Evolutionary conservation across 2,797 vertebrate species (phyloP).

Genomic region (Mus spretus): DNA sequence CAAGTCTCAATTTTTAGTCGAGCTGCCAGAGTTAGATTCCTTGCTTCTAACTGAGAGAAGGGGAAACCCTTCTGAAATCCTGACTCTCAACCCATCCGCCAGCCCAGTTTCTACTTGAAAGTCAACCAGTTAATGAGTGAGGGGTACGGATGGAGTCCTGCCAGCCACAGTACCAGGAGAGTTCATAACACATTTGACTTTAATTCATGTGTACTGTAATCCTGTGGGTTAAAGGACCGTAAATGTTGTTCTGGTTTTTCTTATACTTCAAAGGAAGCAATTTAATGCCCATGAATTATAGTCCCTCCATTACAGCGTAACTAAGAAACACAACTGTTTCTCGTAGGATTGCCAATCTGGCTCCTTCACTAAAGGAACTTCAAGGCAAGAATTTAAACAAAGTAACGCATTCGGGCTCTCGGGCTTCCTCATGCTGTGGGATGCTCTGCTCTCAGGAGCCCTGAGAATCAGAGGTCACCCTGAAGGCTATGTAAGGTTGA

Average conservation of each 20-base stretch:
- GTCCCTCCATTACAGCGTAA: conserved; percentile 71
- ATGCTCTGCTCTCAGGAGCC: neutral
- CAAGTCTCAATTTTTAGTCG: neutral
- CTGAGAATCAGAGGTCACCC: neutral
- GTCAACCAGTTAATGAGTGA: conserved; percentile 60
- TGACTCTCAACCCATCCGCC: neutral
- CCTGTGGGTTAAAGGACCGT: conserved; percentile 77
- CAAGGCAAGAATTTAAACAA: conserved; percentile 82
- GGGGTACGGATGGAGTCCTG: conserved; percentile 43
- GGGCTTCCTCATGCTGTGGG: conserved; percentile 62
- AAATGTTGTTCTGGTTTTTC: conserved; percentile 82
- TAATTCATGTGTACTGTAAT: conserved; percentile 78
- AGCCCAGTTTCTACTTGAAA: conserved; percentile 51
- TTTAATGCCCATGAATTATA: conserved; percentile 83
- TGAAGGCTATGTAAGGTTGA: neutral
- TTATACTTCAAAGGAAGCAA: conserved; percentile 85
- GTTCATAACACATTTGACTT: conserved; percentile 72
- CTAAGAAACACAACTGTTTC: conserved; percentile 80
- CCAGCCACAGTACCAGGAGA: conserved; percentile 60
- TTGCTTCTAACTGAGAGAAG: conserved; percentile 35
- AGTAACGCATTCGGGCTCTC: conserved; percentile 72
- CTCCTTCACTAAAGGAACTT: conserved; percentile 78
- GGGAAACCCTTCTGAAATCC: conserved; percentile 21
- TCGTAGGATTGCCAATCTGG: conserved; percentile 77
- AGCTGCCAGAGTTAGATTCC: neutral